Evolutionary conservation across 2,113 vertebrate genomes (phyloP), one percentile per base, ranked within the genome.

Genomic region (Tupaia chinensis): DNA sequence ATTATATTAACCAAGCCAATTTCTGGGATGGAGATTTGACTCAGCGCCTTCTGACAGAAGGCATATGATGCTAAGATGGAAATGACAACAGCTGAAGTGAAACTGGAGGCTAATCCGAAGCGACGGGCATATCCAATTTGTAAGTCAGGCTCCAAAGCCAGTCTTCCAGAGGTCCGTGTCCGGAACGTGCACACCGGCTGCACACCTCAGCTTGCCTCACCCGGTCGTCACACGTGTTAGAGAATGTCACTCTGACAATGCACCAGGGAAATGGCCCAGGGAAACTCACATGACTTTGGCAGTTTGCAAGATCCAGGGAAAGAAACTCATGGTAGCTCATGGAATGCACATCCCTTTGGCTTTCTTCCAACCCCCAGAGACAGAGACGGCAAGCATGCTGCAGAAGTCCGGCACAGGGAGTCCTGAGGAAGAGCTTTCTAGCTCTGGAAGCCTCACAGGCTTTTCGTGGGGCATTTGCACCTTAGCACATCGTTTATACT

Each of bases 101-200:
- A 93, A 93, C 0, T 25, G 84, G 74, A 95, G 29, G 66, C 61
- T 95, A 97, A 96, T 87, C 27, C 44, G 94, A 92, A 83, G n/a
- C 79, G 91, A 97, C 15, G 78, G 72, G 63, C 22, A 88, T 96
- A 76, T 81, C 74, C 81, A 89, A 79, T 91, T 94, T 91, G 70
- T 79, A 94, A 95, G 69, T 60, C 3, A 86, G 63, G 77, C 90
- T 14, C 76, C 70, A 85, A 91, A 97, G 87, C 27, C 66, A 61
- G 53, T 58, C 2, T 54, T 8, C 66, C 19, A 70, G 74, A 81
- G 15, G 17, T 34, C 56, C 91, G 82, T 13, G 2, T 83, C 81
- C 13, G 5, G 60, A 79, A 65, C 85, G 53, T 63, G 63, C 2
- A 5, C 77, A 61, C 88, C 81, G 53, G 89, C 80, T 44, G 14